A percentile compares a stretch with the other conserved stretches of the same genome.
phyloP scores from a whole-genome alignment of 2,797 vertebrate genomes.

The Falco peregrinus region DNA sequence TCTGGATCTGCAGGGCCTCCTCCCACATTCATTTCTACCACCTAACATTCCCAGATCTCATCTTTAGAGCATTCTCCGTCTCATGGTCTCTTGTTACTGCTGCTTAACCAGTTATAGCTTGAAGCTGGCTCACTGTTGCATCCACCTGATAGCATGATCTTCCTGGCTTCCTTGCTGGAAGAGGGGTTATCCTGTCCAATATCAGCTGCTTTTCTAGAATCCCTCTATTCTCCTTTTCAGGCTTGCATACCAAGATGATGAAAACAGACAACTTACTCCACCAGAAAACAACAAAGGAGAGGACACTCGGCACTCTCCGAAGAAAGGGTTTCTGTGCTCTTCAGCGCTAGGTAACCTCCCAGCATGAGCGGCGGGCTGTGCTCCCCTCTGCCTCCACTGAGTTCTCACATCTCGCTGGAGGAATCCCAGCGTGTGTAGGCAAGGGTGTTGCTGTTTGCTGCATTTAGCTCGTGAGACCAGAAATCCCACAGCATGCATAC shows the following conservation, averaged over 20 bases:
- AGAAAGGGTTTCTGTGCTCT: constrained; percentile 91
- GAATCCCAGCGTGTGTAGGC: background rate
- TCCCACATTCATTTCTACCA: background rate
- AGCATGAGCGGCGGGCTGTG: background rate
- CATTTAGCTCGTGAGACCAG: background rate
- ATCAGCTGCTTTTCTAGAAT: background rate
- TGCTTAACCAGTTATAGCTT: background rate
- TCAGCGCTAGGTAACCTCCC: constrained; percentile 85
- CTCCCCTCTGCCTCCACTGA: background rate
- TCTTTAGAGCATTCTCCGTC: background rate
- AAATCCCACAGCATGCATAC: rapidly evolving
- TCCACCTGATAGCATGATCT: background rate
- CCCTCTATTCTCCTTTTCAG: constrained; percentile 73
- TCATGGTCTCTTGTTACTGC: background rate
- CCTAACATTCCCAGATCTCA: background rate
- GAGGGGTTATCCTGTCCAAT: background rate
- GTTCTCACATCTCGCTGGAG: background rate
- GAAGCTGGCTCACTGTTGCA: background rate
- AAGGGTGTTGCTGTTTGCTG: background rate
- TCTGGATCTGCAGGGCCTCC: background rate
- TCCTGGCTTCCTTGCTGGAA: background rate
- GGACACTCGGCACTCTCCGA: constrained; percentile 84
- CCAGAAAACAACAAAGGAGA: constrained; percentile 82
- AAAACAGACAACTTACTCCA: constrained; percentile 89
- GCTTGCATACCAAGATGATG: constrained; percentile 90